Base-by-base conservation (phyloP, 2,113 vertebrate genomes). In the Tachysurus fulvidraco region DNA sequence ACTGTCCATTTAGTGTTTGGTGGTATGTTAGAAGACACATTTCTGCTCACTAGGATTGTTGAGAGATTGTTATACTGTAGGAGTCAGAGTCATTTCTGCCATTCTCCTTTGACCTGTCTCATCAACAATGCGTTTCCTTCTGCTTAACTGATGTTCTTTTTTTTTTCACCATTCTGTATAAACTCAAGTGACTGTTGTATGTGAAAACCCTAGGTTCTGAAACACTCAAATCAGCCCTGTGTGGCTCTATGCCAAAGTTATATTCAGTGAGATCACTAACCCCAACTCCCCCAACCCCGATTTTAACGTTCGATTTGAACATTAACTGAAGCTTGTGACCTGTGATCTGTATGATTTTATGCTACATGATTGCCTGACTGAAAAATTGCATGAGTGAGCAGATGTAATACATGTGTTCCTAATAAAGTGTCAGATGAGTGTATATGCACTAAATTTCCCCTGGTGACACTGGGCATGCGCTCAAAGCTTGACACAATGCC, bases 391-490 rank as follows among this genome's bases (percentile, higher is more conserved):
- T 17, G 17, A 60, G 36, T 44, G 6, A 81, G 23, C 54, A 59
- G 55, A 60, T 60, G 30, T 79, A 36, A 36, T 36, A 21, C 7
- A 79, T 7, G 14, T 79, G n/a, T 59, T 59, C 17, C 19, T 36
- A 80, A 59, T 59, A 41, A 80, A 80, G 73, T 78, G 76, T 2
- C 52, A 0, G n/a, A 25, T 28, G 14, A 16, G 16, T 54, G 14
- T 19, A 57, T 57, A 12, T 55, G 50, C 16, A 79, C 11, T 50
- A 62, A 83, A 3, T 17, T 65, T 28, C 41, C 84, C 50, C 16
- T 2, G 3, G 25, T 73, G 85, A 60, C 65, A 86, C 9, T 71
- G 54, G 55, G 85, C 85, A 73, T 73, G 79, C n/a, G 19, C 41
- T 59, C 16, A 46, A 25, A 30, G 41, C 57, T 54, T 14, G 30